Base-by-base conservation (phyloP, 2,797 vertebrate species). In the Tenualosa ilisha region DNA sequence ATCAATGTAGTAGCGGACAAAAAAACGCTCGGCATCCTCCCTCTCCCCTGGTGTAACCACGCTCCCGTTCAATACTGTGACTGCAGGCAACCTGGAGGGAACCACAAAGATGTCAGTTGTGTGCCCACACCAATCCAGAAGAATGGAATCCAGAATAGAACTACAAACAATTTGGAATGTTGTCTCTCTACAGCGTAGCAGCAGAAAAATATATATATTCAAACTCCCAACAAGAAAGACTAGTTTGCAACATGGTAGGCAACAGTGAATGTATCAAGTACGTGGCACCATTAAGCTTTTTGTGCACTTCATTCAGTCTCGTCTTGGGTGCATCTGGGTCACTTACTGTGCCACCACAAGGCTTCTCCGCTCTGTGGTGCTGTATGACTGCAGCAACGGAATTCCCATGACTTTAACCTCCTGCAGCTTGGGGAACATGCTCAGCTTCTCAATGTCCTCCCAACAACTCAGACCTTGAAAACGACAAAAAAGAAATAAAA, bases 11-110 rank as follows among this genome's bases (percentile, higher is more conserved):
- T 97, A 97, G 43, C 98, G 96, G 90, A 99, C 97, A 92, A 99
- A 99, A 93, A 99, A 98, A n/a, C 98, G 95, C 92, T 99, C 98
- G 0, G 98, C 97, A 83, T 98, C 98, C 91, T 99, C 98, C 26
- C 98, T 96, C 87, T 99, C 98, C 1, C 96, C 97, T 0, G 96
- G 92, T 0, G 94, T 96, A 88, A 99, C 96, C 4, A 96, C 94
- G 65, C 98, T 96, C 24, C 98, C 98, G 0, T 99, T 99, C 89
- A 99, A 91, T 90, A 98, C 93, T 81, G 92, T 86, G n/a, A 99
- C 96, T 0, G 96, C 96, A 0, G 98, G 97, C 91, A 99, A 95
- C 91, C 98, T 99, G 92, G 53, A 81, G 83, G 6, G 65, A n/a
- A 22, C 72, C 40, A 46, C 15, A 20, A 9, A 3, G 40, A 20